Conservation (phyloP, 2,888 invertebrate genomes). For the Willowsia nigromaculata region DNA sequence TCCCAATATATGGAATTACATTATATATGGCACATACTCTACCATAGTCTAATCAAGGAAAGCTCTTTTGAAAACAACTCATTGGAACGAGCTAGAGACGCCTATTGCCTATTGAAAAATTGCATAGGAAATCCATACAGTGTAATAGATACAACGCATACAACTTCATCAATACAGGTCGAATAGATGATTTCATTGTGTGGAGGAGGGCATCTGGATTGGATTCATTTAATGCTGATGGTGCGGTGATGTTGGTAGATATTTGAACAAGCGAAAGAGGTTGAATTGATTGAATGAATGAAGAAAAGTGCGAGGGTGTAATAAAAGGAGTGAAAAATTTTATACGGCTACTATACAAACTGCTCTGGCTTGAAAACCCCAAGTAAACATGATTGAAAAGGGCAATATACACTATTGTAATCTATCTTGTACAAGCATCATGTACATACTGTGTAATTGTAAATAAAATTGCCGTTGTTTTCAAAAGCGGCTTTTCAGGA, state of each 20-base stretch:
- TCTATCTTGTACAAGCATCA: slow-evolving; percentile 9
- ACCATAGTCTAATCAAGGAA: slow-evolving; percentile 35
- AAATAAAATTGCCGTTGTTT: slow-evolving; percentile 15
- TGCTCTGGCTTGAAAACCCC: slow-evolving; percentile 6
- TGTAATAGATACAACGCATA: not conserved
- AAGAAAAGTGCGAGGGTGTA: slow-evolving; percentile 64
- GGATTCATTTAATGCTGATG: slow-evolving; percentile 46
- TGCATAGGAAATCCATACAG: not conserved
- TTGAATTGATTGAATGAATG: slow-evolving; percentile 56
- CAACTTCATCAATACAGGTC: not conserved
- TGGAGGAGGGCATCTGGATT: slow-evolving; percentile 48
- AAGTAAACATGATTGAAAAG: slow-evolving; percentile 47
- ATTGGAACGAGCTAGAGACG: slow-evolving; percentile 48
- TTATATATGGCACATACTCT: slow-evolving; percentile 31
- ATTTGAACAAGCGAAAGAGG: slow-evolving; percentile 22
- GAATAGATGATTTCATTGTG: slow-evolving; percentile 25
- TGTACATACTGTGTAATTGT: not conserved
- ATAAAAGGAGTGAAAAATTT: slow-evolving; percentile 57
- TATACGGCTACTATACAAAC: not conserved
- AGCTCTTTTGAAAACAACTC: slow-evolving; percentile 51
- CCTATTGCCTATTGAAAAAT: not conserved
- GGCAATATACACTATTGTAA: not conserved
- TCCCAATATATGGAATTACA: not conserved
- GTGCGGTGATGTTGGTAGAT: slow-evolving; percentile 28
- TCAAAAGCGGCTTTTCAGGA: slow-evolving; percentile 66